Evolutionary conservation across 64 coral and sea anemone species (phyloP), one percentile per base, ranked within the genome.

Genomic region (Catalaphyllia jardinei): DNA sequence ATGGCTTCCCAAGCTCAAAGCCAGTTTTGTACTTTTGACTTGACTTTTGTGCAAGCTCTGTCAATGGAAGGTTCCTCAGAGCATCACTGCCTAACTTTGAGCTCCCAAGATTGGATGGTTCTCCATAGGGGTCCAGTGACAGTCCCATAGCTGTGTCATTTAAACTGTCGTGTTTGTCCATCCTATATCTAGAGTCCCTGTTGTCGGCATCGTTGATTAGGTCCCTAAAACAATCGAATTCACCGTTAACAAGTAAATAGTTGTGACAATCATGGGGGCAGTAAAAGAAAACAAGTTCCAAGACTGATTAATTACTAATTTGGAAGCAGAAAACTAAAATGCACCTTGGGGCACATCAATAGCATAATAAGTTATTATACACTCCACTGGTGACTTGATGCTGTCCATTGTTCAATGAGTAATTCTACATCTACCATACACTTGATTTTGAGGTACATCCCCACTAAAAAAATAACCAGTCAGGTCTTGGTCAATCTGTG

Each of bases 1-100:
- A 85, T 51, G 81, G 81, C 17, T 63, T 71, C 1, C 81, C 81
- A 46, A 85, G 81, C 11, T 85, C 81, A 71, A 85, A 85, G 29
- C 63, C 63, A 85, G 61, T 85, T 85, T 64, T 85, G 62, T 51
- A 85, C 63, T 85, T 85, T 14, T 85, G 62, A 52, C 33, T 46
- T 67, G 63, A 31, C 22, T 42, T 49, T 15, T 20, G 19, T 27
- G 63, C 63, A 28, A 85, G 81, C 61, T 64, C 35, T 52, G 63
- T 15, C 22, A 85, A 19, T 42, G 80, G 62, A 31, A 83, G 30
- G 17, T 39, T 60, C 61, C 55, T 29, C 28, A 83, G 63, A 51
- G 63, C 46, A 28, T 71, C 81, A 71, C 33, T 85, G 63, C 63
- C 51, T 13, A 85, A 51, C 35, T 35, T 85, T 85, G 79, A 65